A percentile compares a stretch with the other conserved stretches of the same genome.
Evolutionary conservation across 1,140 invertebrate genomes (phyloP).

Genomic region (Drosophila erecta): DNA sequence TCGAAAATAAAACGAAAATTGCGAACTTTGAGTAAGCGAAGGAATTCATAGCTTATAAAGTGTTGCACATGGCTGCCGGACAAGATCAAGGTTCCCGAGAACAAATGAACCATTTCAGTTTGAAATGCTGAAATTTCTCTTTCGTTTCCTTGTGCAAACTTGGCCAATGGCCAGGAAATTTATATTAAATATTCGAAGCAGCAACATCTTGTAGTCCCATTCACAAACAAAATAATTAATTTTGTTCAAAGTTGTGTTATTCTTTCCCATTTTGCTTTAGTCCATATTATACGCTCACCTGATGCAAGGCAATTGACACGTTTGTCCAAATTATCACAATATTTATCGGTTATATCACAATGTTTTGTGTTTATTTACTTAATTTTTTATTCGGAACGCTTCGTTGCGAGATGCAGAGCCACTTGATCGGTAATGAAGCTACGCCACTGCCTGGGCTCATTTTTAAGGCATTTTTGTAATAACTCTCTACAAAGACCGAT

Average conservation of each 20-base stretch:
- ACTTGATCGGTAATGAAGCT: slow-evolving; percentile 60
- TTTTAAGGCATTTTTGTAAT: slow-evolving; percentile 53
- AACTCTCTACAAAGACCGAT: slow-evolving; percentile 20
- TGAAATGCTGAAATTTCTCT: slow-evolving; percentile 22
- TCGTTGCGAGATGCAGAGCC: slow-evolving; percentile 38
- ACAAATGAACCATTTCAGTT: slow-evolving; percentile 44
- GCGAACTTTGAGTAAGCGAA: slow-evolving; percentile 9
- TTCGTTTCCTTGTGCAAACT: slow-evolving; percentile 22
- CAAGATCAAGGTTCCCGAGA: slow-evolving; percentile 72
- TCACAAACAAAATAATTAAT: slow-evolving; percentile 43
- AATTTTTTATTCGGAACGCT: slow-evolving; percentile 1
- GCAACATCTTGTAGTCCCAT: slow-evolving; percentile 29
- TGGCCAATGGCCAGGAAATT: slow-evolving; percentile 68
- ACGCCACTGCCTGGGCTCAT: slow-evolving; percentile 7
- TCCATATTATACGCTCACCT: slow-evolving; percentile 7
- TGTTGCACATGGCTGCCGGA: slow-evolving; percentile 65
- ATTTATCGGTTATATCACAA: slow-evolving; percentile 26
- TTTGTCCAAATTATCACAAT: slow-evolving; percentile 21
- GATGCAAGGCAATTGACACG: slow-evolving; percentile 11
- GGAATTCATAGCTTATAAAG: slow-evolving; percentile 42
- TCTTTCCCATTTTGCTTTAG: slow-evolving; percentile 21
- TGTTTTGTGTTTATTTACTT: slow-evolving; percentile 25
- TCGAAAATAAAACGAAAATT: slow-evolving; percentile 13
- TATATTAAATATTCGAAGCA: slow-evolving; percentile 50
- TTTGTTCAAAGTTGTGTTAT: slow-evolving; percentile 15